Evolutionary conservation across 2,797 vertebrate genomes (phyloP).

Genomic region (Enteromius mattozi): DNA sequence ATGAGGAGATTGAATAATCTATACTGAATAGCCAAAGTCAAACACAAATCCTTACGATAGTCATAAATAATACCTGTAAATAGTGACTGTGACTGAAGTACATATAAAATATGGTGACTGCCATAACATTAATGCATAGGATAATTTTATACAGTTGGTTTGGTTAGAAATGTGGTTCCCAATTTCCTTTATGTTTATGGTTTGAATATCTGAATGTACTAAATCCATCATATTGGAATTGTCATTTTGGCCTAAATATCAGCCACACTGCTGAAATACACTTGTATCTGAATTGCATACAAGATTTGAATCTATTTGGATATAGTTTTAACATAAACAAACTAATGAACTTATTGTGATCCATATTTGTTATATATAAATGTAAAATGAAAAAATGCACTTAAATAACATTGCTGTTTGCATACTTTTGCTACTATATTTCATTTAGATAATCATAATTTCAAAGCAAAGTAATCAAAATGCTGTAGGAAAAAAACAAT

Average conservation of each 20-base stretch:
- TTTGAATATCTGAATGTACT: neutral
- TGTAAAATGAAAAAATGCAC: neutral
- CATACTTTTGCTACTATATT: neutral
- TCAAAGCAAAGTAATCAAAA: neutral
- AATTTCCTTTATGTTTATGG: neutral
- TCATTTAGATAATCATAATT: neutral
- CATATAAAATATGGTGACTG: neutral
- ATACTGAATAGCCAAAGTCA: neutral
- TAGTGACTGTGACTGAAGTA: neutral
- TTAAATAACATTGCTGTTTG: neutral
- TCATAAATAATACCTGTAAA: neutral
- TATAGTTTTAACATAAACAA: neutral
- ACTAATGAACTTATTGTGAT: neutral
- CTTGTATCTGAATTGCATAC: neutral
- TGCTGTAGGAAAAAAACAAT: neutral
- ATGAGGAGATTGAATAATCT: neutral
- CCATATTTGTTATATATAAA: neutral
- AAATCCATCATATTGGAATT: neutral
- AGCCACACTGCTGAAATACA: neutral
- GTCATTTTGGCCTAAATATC: neutral
- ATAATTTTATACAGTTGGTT: neutral
- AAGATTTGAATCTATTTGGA: neutral
- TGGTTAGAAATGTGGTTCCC: neutral
- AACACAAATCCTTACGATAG: neutral
- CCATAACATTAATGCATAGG: neutral